Base-by-base conservation (phyloP, 1,140 invertebrate species). In the Lasioglossum albipes region DNA sequence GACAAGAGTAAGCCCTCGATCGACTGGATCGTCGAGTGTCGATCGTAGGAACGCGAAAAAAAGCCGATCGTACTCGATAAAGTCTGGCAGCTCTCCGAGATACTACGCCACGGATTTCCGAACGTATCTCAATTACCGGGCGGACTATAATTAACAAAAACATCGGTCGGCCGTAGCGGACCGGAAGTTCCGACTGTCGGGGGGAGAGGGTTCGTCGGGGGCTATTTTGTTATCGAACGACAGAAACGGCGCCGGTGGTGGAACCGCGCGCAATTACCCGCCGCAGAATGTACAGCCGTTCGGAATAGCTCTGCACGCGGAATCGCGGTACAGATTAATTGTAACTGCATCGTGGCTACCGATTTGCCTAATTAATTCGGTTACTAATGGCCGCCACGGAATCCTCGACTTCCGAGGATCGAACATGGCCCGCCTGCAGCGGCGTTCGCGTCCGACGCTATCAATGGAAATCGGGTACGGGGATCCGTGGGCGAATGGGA, bases 311-410 rank as follows among this genome's bases (percentile, higher is more conserved):
- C 7, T 66, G 54, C 75, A 76, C 67, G 75, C 66, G 62, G 86
- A 74, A 82, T 75, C 75, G 81, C 74, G 70, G 45, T 65, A 81
- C 87, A 90, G 89, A 91, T 91, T 91, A 91, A 91, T 91, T 91
- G 88, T 90, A 91, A 91, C 88, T 90, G 88, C 89, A 87, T 85
- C 82, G 89, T 86, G 87, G 87, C 88, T 89, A 91, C 86, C 92
- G 91, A 93, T 92, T 92, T 92, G 91, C 90, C 90, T 92, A 93
- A 93, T 93, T 92, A 93, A 93, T 93, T 93, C 91, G 91, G 89
- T 93, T 93, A 93, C 89, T 91, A 92, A 93, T 93, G 91, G 90
- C 78, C 78, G 82, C 85, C 84, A 79, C 75, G 85, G 79, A 83
- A 81, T 87, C 72, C 85, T 77, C 79, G 85, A 9, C 71, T 79